Evolutionary conservation across 2,797 vertebrate genomes (phyloP), one percentile per base, ranked within the genome.

Genomic region (Sebastes iracundus): DNA sequence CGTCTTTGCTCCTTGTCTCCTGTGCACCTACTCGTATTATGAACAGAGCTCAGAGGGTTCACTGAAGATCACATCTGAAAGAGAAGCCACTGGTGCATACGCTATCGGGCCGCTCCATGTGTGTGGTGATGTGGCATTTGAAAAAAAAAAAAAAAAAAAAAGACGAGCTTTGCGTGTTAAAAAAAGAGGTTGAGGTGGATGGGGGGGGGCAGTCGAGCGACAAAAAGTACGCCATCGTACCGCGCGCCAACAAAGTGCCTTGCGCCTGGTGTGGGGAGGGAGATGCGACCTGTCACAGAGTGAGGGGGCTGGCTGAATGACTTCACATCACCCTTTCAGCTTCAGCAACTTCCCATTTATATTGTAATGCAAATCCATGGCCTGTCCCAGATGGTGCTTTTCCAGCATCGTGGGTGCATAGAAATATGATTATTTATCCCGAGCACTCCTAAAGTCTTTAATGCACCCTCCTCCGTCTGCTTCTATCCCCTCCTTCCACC

Each of bases 271-370:
- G 83, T 61, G 80, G 79, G 90, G 78, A 72, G 76, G 86, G 78
- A 73, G 84, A 79, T 79, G 88, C 81, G 84, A 92, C 91, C 92
- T 91, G 91, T 93, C 91, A 93, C 88, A 75, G 86, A 89, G 85
- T 89, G 91, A 93, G 85, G 88, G 88, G 92, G 96, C 92, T 94
- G 96, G 96, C 96, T 96, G 96, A 97, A 97, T 96, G 96, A 96
- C 95, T 96, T 93, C 79, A 93, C 96, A 96, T 96, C 96, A 97
- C 95, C 95, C 94, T 97, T 97, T 97, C 97, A 96, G 96, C 96
- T 97, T 94, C 96, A 97, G 95, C 94, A 95, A 96, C 96, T 97
- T 97, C 95, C 96, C 96, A 97, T 97, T 97, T 98, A 95, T 97
- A 96, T 97, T 97, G 97, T 96, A 96, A 96, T 96, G 94, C 94